These are phyloP conservation scores for Cynoglossus semilaevis DNA, from an alignment of 2,113 vertebrate species.

Conservation along the genomic window DNA sequence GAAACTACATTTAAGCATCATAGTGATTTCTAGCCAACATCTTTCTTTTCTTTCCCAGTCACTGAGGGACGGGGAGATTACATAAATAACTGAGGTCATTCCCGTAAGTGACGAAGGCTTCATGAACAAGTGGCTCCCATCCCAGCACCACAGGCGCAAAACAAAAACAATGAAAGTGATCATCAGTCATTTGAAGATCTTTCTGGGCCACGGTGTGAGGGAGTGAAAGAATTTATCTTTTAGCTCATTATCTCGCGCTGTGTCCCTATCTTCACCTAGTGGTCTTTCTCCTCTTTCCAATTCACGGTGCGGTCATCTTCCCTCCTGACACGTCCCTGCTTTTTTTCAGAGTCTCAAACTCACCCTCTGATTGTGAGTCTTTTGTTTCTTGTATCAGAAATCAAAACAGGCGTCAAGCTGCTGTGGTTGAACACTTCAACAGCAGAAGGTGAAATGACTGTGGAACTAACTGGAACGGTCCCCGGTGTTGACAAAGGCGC, in stretches of 20 bases:
- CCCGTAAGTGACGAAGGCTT: slow-evolving; percentile 12
- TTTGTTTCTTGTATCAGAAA: slow-evolving; percentile 26
- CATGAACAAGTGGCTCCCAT: slow-evolving; percentile 30
- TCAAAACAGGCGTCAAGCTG: slow-evolving; percentile 4
- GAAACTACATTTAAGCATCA: slow-evolving; percentile 18
- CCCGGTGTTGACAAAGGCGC: slow-evolving; percentile 47
- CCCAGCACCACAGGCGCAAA: slow-evolving; percentile 21
- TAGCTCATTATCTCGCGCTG: slow-evolving; percentile 8
- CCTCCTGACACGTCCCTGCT: background rate
- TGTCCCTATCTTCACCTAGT: slow-evolving; percentile 11
- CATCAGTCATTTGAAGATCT: slow-evolving; percentile 34
- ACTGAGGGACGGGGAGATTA: slow-evolving; percentile 7
- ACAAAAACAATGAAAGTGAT: slow-evolving; percentile 29
- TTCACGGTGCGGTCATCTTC: slow-evolving; percentile 19
- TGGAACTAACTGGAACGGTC: slow-evolving; percentile 38
- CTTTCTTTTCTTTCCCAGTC: slow-evolving; percentile 8
- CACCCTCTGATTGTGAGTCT: slow-evolving; percentile 26
- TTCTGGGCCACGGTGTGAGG: slow-evolving; percentile 9
- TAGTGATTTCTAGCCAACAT: background rate
- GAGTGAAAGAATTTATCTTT: slow-evolving; percentile 35
- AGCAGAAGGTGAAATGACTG: slow-evolving; percentile 38
- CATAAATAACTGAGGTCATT: slow-evolving; percentile 42
- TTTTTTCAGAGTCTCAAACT: background rate
- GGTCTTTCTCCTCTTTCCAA: slow-evolving; percentile 11
- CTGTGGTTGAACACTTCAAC: background rate